These are phyloP conservation scores for Menura novaehollandiae DNA, from an alignment of 2,113 vertebrate genomes.

Conservation along the genomic window DNA sequence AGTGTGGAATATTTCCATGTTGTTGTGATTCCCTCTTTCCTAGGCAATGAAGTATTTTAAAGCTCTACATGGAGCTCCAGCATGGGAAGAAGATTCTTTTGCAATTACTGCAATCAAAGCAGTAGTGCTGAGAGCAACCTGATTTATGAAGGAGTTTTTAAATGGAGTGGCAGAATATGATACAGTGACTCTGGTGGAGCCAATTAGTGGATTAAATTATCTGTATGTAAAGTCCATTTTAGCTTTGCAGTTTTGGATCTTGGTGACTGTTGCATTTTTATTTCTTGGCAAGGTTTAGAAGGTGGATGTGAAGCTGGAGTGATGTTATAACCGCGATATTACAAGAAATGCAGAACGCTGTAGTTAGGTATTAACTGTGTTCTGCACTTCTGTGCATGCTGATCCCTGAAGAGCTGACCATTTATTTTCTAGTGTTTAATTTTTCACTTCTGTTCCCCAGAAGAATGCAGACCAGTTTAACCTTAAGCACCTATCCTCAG, in stretches of 20 bases:
- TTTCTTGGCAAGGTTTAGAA: not conserved
- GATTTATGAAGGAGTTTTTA: not conserved
- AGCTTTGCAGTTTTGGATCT: not conserved
- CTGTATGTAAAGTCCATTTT: not conserved
- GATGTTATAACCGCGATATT: not conserved
- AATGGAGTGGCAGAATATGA: not conserved
- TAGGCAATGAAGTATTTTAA: not conserved
- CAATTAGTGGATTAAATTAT: not conserved
- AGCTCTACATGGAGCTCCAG: not conserved
- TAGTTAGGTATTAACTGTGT: conserved; percentile 37
- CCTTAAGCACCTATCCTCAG: not conserved
- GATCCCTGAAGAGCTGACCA: conserved; percentile 22
- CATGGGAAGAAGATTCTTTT: not conserved
- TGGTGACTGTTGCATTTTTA: not conserved
- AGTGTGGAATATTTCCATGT: fast-evolving
- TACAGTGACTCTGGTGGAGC: not conserved
- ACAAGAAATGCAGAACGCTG: not conserved
- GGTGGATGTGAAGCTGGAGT: not conserved
- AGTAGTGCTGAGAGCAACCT: not conserved
- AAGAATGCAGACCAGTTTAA: conserved; percentile 40
- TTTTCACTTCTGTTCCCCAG: conserved; percentile 57
- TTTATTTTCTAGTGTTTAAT: conserved; percentile 59
- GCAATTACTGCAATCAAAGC: not conserved
- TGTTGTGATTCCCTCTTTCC: not conserved
- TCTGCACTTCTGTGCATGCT: not conserved